Conservation (phyloP, 2,797 vertebrate species). For the Oreochromis grahami region DNA sequence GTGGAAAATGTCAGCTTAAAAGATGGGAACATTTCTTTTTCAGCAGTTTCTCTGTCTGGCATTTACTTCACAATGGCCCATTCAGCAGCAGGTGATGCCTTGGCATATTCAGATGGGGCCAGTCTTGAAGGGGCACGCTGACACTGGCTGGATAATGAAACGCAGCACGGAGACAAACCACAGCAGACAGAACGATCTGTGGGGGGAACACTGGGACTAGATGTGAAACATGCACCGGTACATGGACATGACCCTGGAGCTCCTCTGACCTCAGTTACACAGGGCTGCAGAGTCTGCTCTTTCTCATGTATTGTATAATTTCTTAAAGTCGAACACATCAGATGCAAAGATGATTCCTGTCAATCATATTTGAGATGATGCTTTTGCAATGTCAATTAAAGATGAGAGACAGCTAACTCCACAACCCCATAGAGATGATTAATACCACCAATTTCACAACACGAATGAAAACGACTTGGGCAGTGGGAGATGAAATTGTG, state of each 20-base stretch:
- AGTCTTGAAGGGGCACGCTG: conserved; percentile 49
- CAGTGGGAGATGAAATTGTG: conserved; percentile 46
- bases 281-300: conserved; percentile 51
- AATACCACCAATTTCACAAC: conserved; percentile 29
- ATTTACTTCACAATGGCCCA: conserved; percentile 78
- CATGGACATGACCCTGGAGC: conserved; percentile 36
- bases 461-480: conserved; percentile 34
- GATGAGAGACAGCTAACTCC: conserved; percentile 40
- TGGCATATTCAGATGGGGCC: conserved; percentile 70
- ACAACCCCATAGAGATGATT: conserved; percentile 15
- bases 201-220: conserved; percentile 32
- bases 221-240: conserved; percentile 64
- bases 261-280: conserved; percentile 45
- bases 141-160: conserved; percentile 67
- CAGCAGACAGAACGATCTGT: conserved; percentile 55
- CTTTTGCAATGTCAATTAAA: background rate
- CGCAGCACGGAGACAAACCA: conserved; percentile 55
- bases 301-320: background rate
- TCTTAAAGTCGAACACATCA: conserved; percentile 17
- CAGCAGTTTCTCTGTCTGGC: conserved; percentile 65
- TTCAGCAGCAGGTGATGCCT: conserved; percentile 73
- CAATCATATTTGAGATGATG: background rate
- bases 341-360: background rate
- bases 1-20: conserved; percentile 78
- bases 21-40: conserved; percentile 74